phyloP scores from a whole-genome alignment of 1,140 invertebrate species.

The Euborellia annulipes region DNA sequence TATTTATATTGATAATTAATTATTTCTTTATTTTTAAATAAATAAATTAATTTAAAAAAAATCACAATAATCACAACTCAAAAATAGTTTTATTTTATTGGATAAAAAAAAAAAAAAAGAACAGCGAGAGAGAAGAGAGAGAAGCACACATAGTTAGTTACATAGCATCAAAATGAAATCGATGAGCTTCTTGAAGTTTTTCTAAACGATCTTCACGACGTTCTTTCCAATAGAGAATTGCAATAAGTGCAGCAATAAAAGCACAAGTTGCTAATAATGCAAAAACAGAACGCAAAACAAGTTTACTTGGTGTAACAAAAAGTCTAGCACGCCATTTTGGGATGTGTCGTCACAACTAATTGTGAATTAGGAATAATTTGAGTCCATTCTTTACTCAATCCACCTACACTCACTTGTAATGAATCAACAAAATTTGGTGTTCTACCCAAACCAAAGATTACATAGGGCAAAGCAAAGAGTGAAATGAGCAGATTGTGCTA shows the following conservation, averaged over 20 bases:
- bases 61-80: too few relatives aligned
- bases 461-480: constrained; percentile 85
- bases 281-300: constrained; percentile 81
- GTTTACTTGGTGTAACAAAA: constrained; percentile 89
- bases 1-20: too few relatives aligned
- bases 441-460: constrained; percentile 85
- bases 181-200: constrained; percentile 67
- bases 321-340: constrained; percentile 79
- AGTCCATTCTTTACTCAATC: constrained; percentile 53
- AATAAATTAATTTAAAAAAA: too few relatives aligned
- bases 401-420: constrained; percentile 64
- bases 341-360: constrained; percentile 86
- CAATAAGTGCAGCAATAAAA: constrained; percentile 70
- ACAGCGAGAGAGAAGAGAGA: too few relatives aligned
- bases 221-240: constrained; percentile 85
- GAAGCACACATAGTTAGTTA: constrained; percentile 21
- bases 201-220: constrained; percentile 80
- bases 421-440: constrained; percentile 95
- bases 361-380: constrained; percentile 97
- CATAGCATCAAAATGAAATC: constrained; percentile 71
- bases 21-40: too few relatives aligned
- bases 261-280: constrained; percentile 76
- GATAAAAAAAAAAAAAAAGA: too few relatives aligned
- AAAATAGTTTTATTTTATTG: too few relatives aligned
- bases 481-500: constrained; percentile 84